Evolutionary conservation across 2,888 invertebrate genomes (phyloP).

Genomic region (Stomorhina lunata): DNA sequence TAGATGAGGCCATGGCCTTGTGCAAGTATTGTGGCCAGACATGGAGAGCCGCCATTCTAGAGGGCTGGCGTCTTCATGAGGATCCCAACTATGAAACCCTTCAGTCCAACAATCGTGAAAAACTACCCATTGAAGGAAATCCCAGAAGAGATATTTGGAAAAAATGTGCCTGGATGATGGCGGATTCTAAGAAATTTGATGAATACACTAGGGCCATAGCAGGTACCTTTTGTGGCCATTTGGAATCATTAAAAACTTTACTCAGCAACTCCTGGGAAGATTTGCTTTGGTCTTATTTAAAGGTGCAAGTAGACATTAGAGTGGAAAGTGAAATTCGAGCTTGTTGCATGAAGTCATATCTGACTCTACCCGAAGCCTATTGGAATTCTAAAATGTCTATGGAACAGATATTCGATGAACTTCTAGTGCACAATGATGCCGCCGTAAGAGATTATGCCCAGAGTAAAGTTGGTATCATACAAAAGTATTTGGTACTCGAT

Average conservation of each 20-base stretch:
- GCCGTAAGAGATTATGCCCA: slow-evolving; percentile 81
- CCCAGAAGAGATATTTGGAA: slow-evolving; percentile 90
- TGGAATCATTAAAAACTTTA: slow-evolving; percentile 87
- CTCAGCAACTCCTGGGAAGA: slow-evolving; percentile 93
- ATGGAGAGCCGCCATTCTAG: slow-evolving; percentile 93
- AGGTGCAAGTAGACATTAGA: slow-evolving; percentile 89
- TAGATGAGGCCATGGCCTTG: slow-evolving; percentile 90
- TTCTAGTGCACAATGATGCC: slow-evolving; percentile 83
- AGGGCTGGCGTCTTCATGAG: slow-evolving; percentile 94
- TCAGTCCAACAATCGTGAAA: slow-evolving; percentile 74
- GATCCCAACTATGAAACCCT: slow-evolving; percentile 87
- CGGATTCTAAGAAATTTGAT: slow-evolving; percentile 81
- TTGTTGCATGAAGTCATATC: slow-evolving; percentile 81
- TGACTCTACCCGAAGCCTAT: slow-evolving; percentile 84
- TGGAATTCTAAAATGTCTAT: slow-evolving; percentile 86
- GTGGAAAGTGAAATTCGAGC: slow-evolving; percentile 90
- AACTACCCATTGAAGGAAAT: slow-evolving; percentile 88
- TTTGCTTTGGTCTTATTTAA: slow-evolving; percentile 92
- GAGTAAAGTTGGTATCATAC: slow-evolving; percentile 87
- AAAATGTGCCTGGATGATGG: slow-evolving; percentile 85
- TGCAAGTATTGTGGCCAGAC: slow-evolving; percentile 93
- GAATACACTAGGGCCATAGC: slow-evolving; percentile 85
- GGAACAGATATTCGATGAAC: slow-evolving; percentile 85
- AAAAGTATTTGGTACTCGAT: slow-evolving; percentile 92
- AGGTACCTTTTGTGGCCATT: slow-evolving; percentile 90